A percentile compares a stretch with the other conserved stretches of the same genome.
Evolutionary conservation across 2,797 vertebrate species (phyloP).

Genomic region (Pangasius krempfi): DNA sequence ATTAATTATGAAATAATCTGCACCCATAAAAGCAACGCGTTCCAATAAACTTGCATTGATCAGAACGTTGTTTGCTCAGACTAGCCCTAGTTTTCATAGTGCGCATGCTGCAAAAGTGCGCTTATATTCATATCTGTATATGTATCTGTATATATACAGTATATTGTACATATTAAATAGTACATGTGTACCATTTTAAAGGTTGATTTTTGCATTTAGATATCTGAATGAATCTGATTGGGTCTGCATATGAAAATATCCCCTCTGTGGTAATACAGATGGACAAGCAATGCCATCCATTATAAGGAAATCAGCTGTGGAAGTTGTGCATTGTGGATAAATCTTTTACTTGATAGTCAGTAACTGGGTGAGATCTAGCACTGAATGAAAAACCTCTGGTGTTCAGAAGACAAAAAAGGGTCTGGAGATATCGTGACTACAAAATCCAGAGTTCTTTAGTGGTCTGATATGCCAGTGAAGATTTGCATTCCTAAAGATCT

Average conservation of each 20-base stretch:
- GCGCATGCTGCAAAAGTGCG: neutral
- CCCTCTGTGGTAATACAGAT: neutral
- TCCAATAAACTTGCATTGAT: conserved; percentile 16
- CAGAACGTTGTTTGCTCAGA: neutral
- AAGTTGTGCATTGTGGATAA: neutral
- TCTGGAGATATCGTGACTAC: neutral
- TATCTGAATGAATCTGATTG: neutral
- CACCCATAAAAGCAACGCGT: neutral
- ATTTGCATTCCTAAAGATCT: neutral
- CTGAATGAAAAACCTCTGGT: neutral
- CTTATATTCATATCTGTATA: neutral
- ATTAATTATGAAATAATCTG: conserved; percentile 18
- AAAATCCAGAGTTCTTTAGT: neutral
- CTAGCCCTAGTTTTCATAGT: neutral
- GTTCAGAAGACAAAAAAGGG: neutral
- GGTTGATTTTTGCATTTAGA: neutral
- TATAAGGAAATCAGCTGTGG: neutral
- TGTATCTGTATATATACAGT: neutral
- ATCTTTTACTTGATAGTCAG: neutral
- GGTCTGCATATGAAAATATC: neutral
- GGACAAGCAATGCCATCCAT: neutral
- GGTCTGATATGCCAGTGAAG: neutral
- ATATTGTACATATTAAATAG: neutral
- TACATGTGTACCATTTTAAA: neutral
- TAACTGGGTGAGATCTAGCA: neutral